Evolutionary conservation across 1,140 invertebrate species (phyloP), one percentile per base, ranked within the genome.

Genomic region (Gyrodactylus salaris): DNA sequence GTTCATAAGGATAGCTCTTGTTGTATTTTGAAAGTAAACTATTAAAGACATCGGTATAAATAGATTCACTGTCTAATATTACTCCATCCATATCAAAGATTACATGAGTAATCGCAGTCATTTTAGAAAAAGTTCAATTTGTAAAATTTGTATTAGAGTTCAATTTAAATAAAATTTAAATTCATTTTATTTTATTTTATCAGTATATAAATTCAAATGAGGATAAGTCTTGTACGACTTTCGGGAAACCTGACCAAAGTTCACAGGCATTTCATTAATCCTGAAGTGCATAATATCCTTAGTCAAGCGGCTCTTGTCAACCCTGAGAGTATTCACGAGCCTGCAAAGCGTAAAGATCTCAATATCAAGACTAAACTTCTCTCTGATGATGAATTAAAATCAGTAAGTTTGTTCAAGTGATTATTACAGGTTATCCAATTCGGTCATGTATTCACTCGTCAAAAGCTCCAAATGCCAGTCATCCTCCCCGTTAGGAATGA

Each of bases 11-110:
- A 25, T 24, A 25, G 20, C 26, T 24, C 26, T 71, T 71, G 21
- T 71, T 26, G 25, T 71, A 71, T 21, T 20, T 21, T 1, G 25
- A 1, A 25, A 21, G 20, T 25, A 71, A 25, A 25, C 26, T 22
- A 25, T 71, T 71, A 22, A 71, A 20, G 1, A 71, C 21, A 1
- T 24, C 16, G 1, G 21, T 25, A n/a, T 24, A 71, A 25, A 24
- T 24, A 16, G 24, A 25, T 1, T 24, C 70, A 24, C 21, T 24
- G n/a, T 71, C 25, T 1, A 71, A 1, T 1, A 71, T 21, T 1
- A 71, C 70, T 22, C 70, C 70, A 25, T 71, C 70, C 25, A 71
- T 16, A 71, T 71, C 70, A 71, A 71, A 71, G 20, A 71, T 71
- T 1, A 71, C 70, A n/a, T 71, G 70, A 24, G 70, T 71, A 25